Percentiles rank a stretch among this genome's conserved stretches.
phyloP scores from a whole-genome alignment of 2,113 vertebrate genomes.

The Tapirus terrestris region DNA sequence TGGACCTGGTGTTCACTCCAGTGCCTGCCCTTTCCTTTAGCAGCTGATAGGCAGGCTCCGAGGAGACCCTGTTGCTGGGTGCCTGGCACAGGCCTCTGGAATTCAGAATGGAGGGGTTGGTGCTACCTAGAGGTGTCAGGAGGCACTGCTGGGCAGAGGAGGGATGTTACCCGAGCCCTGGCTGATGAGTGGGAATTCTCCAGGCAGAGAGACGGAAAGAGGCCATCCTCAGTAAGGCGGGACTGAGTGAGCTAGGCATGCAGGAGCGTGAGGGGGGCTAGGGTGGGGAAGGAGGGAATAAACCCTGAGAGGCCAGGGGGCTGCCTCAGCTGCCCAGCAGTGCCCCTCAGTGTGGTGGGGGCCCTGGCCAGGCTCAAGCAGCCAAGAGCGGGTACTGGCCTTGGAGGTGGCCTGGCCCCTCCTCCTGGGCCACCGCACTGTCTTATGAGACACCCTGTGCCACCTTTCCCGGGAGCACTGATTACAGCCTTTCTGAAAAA shows the following conservation, averaged over 20 bases:
- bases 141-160: background rate
- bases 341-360: background rate
- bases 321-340: background rate
- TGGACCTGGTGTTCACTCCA: background rate
- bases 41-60: background rate
- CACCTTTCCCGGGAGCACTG: background rate
- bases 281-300: background rate
- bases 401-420: background rate
- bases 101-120: background rate
- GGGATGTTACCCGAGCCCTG: background rate
- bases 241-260: background rate
- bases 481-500: constrained; percentile 71
- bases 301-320: background rate
- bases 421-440: background rate
- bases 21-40: background rate
- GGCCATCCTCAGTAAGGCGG: background rate
- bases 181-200: background rate
- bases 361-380: background rate
- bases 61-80: background rate
- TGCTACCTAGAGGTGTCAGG: background rate
- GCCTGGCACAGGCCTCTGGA: background rate
- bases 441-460: background rate
- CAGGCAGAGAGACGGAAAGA: background rate
- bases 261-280: background rate
- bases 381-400: background rate